Evolutionary conservation across 92 coral and sea anemone species (phyloP).

Genomic region (Epizoanthus illoricatus): DNA sequence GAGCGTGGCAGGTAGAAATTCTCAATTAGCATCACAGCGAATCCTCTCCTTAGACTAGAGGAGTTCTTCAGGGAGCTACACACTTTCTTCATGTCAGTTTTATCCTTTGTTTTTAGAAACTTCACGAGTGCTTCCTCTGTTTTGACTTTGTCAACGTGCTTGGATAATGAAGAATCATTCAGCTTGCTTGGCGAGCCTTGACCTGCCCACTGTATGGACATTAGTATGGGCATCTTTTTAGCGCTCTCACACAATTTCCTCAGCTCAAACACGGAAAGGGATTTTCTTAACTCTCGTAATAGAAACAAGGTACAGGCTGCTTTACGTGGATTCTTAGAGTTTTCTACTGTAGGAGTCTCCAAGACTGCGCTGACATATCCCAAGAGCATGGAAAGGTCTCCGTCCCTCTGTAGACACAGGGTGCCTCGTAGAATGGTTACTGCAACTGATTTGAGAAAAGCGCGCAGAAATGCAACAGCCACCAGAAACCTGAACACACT

Average conservation of each 20-base stretch:
- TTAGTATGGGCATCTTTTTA: slow-evolving; percentile 54
- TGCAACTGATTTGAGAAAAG: slow-evolving; percentile 67
- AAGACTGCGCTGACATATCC: slow-evolving; percentile 57
- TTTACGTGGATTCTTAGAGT: slow-evolving; percentile 21
- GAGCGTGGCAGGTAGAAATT: slow-evolving; percentile 72
- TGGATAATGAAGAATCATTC: not conserved
- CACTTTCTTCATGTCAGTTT: slow-evolving; percentile 37
- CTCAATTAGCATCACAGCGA: slow-evolving; percentile 63
- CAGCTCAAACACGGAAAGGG: slow-evolving; percentile 64
- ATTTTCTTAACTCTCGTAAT: slow-evolving; percentile 70
- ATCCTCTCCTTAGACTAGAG: slow-evolving; percentile 42
- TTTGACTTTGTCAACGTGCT: slow-evolving; percentile 16
- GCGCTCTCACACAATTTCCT: slow-evolving; percentile 58
- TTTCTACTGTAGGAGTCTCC: slow-evolving; percentile 19
- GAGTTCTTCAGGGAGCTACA: slow-evolving; percentile 42
- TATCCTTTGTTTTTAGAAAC: slow-evolving; percentile 36
- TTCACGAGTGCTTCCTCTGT: slow-evolving; percentile 59
- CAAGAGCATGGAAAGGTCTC: slow-evolving; percentile 56
- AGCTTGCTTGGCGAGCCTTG: slow-evolving; percentile 36
- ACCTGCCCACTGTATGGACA: slow-evolving; percentile 45
- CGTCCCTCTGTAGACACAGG: slow-evolving; percentile 44
- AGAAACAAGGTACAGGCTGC: slow-evolving; percentile 50
- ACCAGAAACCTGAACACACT: slow-evolving; percentile 62
- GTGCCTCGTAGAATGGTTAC: slow-evolving; percentile 48
- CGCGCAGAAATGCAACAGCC: slow-evolving; percentile 76